phyloP scores from a whole-genome alignment of 2,888 invertebrate genomes.

The Plebejus anna region DNA sequence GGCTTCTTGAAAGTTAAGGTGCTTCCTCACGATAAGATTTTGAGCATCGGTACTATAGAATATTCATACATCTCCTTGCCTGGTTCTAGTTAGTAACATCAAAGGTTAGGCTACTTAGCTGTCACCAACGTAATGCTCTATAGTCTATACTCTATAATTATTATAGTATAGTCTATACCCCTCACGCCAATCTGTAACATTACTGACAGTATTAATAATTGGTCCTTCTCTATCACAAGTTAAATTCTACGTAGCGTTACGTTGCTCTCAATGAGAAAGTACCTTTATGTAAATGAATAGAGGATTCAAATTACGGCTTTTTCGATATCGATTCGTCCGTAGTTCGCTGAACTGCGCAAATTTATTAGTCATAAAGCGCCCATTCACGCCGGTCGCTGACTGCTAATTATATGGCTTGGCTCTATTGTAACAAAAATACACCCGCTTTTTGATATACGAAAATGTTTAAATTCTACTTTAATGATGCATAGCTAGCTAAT shows the following conservation, averaged over 20 bases:
- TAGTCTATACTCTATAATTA: no score
- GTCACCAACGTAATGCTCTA: neutral
- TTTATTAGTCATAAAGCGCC: conserved; percentile 13
- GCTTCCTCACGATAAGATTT: neutral
- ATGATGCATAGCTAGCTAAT: neutral
- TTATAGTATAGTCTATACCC: no score
- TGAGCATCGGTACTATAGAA: neutral
- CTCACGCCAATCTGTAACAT: neutral
- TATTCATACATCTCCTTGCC: neutral
- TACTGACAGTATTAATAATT: neutral
- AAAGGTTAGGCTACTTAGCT: neutral
- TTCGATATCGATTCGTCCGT: conserved; percentile 15
- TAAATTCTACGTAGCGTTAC: neutral
- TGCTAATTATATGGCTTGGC: conserved; percentile 21
- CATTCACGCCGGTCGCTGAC: conserved; percentile 13
- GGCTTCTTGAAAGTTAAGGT: neutral
- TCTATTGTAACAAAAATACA: conserved; percentile 11
- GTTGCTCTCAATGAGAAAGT: neutral
- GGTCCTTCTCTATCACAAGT: neutral
- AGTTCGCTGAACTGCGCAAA: conserved; percentile 8
- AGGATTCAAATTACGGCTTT: conserved; percentile 1
- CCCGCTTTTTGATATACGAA: conserved; percentile 3
- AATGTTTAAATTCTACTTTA: neutral
- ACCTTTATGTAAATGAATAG: neutral
- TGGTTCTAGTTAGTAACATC: neutral